Base-by-base conservation (phyloP, 2,113 vertebrate genomes). In the Coracopsis vasa region DNA sequence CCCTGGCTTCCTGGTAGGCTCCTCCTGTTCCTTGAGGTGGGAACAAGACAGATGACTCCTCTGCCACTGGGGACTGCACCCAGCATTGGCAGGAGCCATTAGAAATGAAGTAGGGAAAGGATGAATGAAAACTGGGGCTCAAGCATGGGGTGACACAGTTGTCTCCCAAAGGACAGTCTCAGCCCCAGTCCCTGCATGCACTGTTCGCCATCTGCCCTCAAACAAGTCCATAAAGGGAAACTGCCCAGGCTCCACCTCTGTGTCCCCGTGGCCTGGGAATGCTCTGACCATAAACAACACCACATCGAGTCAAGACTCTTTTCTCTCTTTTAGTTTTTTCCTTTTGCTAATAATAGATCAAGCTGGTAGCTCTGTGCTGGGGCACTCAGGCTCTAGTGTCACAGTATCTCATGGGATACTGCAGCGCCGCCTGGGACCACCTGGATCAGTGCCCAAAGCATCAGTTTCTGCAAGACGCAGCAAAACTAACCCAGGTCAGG, bases 151-250 rank as follows among this genome's bases (percentile, higher is more conserved):
- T 64, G 86, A 53, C 61, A 44, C 16, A 7, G 8, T 6, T 71
- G 56, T 37, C 56, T 61, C 56, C 69, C 56, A 72, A 65, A 67
- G 65, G 44, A 51, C 65, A 48, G 51, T 14, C 48, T 70, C 74
- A 45, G 74, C 51, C 53, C 56, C 33, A 65, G 47, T 39, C 50
- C 29, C 64, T 79, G 54, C 61, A 72, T 0, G 0, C 39, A n/a
- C 39, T 74, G 10, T 29, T 77, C 80, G 70, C 58, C 2, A 8
- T 75, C 83, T 86, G 90, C 56, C 83, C 37, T 11, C 65, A 44
- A 51, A 88, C 80, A 94, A 94, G 83, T 80, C 96, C 94, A 93
- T 96, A 96, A 96, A 92, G 92, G 96, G 96, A 96, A 96, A 84
- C 69, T 17, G 75, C 11, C 23, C 92, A 67, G 86, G 70, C 92